phyloP scores from a whole-genome alignment of 2,113 vertebrate species.

The Mustela lutreola region DNA sequence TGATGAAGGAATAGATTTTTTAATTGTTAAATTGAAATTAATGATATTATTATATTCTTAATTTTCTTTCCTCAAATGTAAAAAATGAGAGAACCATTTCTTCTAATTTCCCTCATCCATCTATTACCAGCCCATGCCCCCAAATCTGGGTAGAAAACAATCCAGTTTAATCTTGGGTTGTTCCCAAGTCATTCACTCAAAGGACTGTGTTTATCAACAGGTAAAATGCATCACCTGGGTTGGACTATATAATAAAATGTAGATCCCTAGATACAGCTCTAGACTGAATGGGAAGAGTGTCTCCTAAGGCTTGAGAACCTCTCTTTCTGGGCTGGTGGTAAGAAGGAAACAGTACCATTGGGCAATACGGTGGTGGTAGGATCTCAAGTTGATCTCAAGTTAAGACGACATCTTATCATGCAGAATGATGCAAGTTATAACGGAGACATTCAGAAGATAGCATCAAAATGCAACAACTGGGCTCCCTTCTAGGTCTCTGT shows the following conservation, averaged over 20 bases:
- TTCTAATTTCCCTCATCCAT: background rate
- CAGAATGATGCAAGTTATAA: background rate
- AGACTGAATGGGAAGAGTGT: background rate
- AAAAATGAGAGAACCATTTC: background rate
- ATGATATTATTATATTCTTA: background rate
- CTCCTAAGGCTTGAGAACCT: background rate
- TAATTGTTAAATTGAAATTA: background rate
- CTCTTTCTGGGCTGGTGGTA: background rate
- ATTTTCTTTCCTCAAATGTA: constrained; percentile 16
- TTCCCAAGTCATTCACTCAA: background rate
- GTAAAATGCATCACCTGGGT: background rate
- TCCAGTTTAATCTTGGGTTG: background rate
- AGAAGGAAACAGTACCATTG: background rate
- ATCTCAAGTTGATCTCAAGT: background rate
- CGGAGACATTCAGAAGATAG: background rate
- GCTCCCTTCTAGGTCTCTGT: background rate
- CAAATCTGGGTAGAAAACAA: constrained; percentile 13
- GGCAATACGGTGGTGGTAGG: background rate
- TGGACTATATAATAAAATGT: background rate
- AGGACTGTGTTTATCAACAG: background rate
- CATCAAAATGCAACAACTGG: background rate
- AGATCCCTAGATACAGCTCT: background rate
- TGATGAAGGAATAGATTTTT: background rate
- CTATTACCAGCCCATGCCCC: background rate
- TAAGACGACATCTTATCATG: background rate